Evolutionary conservation across 2,888 invertebrate species (phyloP).

Genomic region (Rhagium mordax): DNA sequence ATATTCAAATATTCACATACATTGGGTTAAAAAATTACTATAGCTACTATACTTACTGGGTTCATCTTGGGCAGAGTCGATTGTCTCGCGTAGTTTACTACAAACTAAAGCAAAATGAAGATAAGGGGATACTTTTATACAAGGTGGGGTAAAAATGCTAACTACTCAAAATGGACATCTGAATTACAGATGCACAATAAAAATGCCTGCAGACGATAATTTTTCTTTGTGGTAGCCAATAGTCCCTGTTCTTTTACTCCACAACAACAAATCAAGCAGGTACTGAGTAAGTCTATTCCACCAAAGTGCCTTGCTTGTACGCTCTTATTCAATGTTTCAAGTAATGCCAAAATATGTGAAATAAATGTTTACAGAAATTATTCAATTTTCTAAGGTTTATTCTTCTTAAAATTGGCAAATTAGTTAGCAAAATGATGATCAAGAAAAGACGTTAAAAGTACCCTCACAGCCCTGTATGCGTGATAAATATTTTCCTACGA

Average conservation of each 20-base stretch:
- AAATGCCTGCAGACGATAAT: slow-evolving; percentile 47
- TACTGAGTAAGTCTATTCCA: slow-evolving; percentile 41
- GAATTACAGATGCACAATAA: slow-evolving; percentile 42
- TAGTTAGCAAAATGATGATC: too few species aligned
- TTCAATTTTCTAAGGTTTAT: too few species aligned
- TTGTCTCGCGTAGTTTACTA: slow-evolving; percentile 42
- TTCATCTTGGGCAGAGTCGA: slow-evolving; percentile 44
- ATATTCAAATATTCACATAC: too few species aligned
- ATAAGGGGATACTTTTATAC: slow-evolving; percentile 44
- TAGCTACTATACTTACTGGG: slow-evolving; percentile 37
- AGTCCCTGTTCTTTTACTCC: slow-evolving; percentile 44
- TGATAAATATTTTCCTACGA: too few species aligned
- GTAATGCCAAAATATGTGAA: too few species aligned
- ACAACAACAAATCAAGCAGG: slow-evolving; percentile 49
- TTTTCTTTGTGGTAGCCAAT: slow-evolving; percentile 48
- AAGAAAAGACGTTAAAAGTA: too few species aligned
- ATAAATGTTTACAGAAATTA: too few species aligned
- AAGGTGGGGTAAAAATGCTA: slow-evolving; percentile 39
- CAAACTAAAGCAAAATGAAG: slow-evolving; percentile 43
- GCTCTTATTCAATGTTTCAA: too few species aligned
- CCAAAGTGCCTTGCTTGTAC: slow-evolving; percentile 30
- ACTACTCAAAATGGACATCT: slow-evolving; percentile 39
- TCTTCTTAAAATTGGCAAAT: too few species aligned
- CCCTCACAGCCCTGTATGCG: too few species aligned
- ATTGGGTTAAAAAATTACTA: neutral